Percentiles rank a stretch among this genome's conserved stretches.
Conservation (phyloP, 2,113 vertebrate genomes). For the Chrysochloris asiatica region DNA sequence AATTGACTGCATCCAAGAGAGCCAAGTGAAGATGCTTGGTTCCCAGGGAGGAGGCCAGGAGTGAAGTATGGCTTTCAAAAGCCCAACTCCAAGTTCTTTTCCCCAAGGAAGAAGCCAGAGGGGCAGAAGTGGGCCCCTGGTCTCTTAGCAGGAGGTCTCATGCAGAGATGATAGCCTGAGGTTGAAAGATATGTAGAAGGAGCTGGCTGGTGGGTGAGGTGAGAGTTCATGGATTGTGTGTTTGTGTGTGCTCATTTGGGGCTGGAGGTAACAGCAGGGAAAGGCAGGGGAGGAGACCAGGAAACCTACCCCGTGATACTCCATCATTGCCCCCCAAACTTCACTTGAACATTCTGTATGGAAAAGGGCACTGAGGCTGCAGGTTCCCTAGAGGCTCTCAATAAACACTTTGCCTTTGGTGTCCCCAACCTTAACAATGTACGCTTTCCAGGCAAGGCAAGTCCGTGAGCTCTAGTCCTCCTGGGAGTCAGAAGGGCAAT, state of each 20-base stretch:
- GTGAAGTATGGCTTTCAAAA: not conserved
- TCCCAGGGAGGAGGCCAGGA: not conserved
- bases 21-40: not conserved
- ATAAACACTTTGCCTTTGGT: not conserved
- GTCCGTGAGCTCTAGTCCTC: not conserved
- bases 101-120: not conserved
- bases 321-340: not conserved
- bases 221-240: not conserved
- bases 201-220: not conserved
- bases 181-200: not conserved
- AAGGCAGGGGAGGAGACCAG: not conserved
- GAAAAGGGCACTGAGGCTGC: not conserved
- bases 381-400: not conserved
- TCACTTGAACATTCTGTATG: not conserved
- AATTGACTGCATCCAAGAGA: not conserved
- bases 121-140: not conserved
- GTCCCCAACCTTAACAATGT: not conserved
- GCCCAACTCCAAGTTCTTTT: conserved; percentile 28
- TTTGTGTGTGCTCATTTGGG: not conserved
- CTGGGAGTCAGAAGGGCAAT: not conserved
- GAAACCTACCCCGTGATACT: not conserved
- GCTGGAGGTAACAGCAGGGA: not conserved
- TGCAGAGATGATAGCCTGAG: not conserved
- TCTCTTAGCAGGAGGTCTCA: not conserved
- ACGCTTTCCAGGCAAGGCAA: not conserved